Conservation (phyloP, 2,888 invertebrate genomes). For the Drosophila rubida region DNA sequence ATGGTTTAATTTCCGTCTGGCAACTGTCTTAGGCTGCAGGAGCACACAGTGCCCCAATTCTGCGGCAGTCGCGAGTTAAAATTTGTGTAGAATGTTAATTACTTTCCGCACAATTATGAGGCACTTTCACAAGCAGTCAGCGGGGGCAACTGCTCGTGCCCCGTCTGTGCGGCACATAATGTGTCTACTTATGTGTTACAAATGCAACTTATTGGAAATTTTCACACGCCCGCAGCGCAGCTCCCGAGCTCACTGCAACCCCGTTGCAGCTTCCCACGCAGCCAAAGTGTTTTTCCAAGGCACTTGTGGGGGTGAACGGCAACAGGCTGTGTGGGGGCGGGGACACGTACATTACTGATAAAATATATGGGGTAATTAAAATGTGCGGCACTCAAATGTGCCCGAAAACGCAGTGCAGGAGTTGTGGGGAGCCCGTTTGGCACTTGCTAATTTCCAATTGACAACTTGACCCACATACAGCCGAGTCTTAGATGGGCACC, state of each 20-base stretch:
- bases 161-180: neutral
- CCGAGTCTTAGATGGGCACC: constrained; percentile 28
- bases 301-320: neutral
- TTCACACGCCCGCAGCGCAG: constrained; percentile 71
- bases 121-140: constrained; percentile 18
- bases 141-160: constrained; percentile 3
- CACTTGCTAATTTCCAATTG: constrained; percentile 23
- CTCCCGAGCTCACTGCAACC: constrained; percentile 24
- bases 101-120: constrained; percentile 66
- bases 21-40: neutral
- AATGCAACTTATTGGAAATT: constrained; percentile 73
- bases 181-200: constrained; percentile 23
- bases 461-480: constrained; percentile 45
- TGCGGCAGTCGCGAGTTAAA: constrained; percentile 25
- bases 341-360: constrained; percentile 47
- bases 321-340: constrained; percentile 15
- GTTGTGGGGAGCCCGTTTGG: constrained; percentile 34
- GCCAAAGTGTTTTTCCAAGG: constrained; percentile 29
- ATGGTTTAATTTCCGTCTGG: neutral
- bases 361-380: constrained; percentile 63
- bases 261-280: constrained; percentile 69
- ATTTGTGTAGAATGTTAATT: constrained; percentile 69
- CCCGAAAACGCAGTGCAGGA: constrained; percentile 32
- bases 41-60: neutral
- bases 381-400: constrained; percentile 54